Conservation (phyloP, 1,140 invertebrate species). For the Caenorhabditis tropicalis region DNA sequence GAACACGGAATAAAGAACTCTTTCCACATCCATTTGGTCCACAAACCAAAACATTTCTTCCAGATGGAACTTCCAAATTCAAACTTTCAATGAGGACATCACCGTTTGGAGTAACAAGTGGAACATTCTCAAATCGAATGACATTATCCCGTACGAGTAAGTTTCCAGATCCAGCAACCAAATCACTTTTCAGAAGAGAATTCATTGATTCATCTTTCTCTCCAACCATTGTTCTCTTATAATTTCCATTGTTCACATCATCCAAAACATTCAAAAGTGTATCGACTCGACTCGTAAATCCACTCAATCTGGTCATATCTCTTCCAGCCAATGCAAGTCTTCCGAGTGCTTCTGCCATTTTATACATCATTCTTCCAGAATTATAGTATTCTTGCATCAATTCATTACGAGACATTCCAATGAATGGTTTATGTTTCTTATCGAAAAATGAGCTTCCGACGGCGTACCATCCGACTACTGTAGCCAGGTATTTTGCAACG, state of each 20-base stretch:
- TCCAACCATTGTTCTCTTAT: conserved; percentile 85
- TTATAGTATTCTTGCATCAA: conserved; percentile 85
- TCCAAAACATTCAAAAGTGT: conserved; percentile 85
- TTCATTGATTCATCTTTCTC: conserved; percentile 55
- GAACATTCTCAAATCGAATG: conserved; percentile 90
- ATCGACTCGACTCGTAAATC: conserved; percentile 89
- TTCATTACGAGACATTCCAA: conserved; percentile 58
- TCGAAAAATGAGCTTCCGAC: conserved; percentile 92
- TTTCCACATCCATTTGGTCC: conserved; percentile 97
- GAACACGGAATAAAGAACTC: conserved; percentile 77
- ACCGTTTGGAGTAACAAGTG: conserved; percentile 93
- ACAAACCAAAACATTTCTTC: conserved; percentile 93
- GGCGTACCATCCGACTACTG: conserved; percentile 90
- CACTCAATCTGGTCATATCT: conserved; percentile 90
- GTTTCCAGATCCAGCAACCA: conserved; percentile 76
- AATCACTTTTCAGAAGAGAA: neutral
- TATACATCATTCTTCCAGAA: conserved; percentile 93
- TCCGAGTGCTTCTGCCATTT: conserved; percentile 94
- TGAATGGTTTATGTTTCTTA: conserved; percentile 71
- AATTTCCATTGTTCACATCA: conserved; percentile 86
- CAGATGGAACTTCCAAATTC: conserved; percentile 89
- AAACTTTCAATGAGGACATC: conserved; percentile 89
- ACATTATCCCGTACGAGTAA: conserved; percentile 87
- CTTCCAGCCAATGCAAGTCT: conserved; percentile 88
- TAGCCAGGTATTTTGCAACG: conserved; percentile 93